These are phyloP conservation scores for Heliconius sara DNA, from an alignment of 2,888 invertebrate species.

Conservation along the genomic window DNA sequence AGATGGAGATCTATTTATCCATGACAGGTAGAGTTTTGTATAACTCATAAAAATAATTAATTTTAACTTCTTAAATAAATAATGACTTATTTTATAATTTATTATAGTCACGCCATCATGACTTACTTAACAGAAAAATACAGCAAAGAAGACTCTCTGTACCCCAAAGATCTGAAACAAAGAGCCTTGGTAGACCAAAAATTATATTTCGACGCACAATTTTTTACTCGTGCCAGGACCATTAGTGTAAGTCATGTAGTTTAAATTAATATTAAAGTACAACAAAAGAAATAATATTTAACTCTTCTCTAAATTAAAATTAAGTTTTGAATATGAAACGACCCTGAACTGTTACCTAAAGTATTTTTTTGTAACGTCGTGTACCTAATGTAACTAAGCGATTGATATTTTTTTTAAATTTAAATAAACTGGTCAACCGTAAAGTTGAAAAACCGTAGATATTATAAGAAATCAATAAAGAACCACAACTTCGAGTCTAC, in stretches of 20 bases:
- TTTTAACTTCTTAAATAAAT: neutral
- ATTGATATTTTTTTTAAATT: no score
- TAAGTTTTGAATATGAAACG: neutral
- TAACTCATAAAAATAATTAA: neutral
- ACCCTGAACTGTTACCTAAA: neutral
- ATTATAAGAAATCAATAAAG: neutral
- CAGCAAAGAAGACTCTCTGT: constrained; percentile 79
- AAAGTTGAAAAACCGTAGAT: no score
- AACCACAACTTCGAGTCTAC: no score
- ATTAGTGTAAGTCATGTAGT: constrained; percentile 67
- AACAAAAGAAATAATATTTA: neutral
- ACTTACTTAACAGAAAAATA: constrained; percentile 81
- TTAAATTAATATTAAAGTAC: neutral
- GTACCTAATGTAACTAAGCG: no score
- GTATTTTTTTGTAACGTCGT: neutral
- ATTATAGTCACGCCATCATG: constrained; percentile 77
- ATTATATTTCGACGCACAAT: constrained; percentile 77
- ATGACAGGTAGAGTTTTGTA: constrained; percentile 60
- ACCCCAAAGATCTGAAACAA: constrained; percentile 81
- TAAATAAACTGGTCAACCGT: no score
- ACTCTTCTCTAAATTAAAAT: neutral
- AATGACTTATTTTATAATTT: neutral
- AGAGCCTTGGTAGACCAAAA: constrained; percentile 82
- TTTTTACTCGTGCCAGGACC: constrained; percentile 72
- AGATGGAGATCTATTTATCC: constrained; percentile 77